These are phyloP conservation scores for Mystacornis crossleyi DNA, from an alignment of 2,113 vertebrate species.

Conservation along the genomic window DNA sequence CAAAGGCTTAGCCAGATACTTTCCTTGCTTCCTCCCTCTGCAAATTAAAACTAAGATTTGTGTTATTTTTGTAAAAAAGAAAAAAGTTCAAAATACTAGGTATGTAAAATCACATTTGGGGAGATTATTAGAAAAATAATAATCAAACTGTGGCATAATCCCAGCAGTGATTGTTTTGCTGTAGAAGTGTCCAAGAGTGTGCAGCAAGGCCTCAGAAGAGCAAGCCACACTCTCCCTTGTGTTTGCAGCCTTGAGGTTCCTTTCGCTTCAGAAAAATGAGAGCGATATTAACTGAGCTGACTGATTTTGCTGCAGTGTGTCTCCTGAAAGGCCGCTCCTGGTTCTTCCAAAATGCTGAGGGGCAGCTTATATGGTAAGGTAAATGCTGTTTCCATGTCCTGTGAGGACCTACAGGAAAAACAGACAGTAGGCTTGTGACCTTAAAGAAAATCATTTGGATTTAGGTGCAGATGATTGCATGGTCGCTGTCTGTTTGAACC, in stretches of 20 bases:
- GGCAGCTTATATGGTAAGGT: neutral
- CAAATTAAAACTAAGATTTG: neutral
- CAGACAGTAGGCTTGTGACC: neutral
- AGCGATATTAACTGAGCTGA: neutral
- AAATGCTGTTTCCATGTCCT: neutral
- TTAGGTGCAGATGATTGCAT: neutral
- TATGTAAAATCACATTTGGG: neutral
- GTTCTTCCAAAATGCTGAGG: neutral
- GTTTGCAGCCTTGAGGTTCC: neutral
- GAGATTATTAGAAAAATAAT: neutral
- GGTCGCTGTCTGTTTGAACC: constrained; percentile 29
- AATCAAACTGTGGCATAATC: neutral
- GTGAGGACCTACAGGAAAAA: constrained; percentile 23
- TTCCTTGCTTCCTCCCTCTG: neutral
- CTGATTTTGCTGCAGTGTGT: neutral
- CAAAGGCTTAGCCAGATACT: neutral
- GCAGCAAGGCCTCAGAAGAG: fast-evolving
- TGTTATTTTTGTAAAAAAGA: neutral
- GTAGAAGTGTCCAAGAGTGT: neutral
- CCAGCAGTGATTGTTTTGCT: neutral
- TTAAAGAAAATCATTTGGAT: constrained; percentile 51
- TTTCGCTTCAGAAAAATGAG: constrained; percentile 4
- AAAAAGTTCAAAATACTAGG: neutral
- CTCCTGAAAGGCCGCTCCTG: neutral
- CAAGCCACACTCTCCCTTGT: neutral